phyloP scores from a whole-genome alignment of 2,888 invertebrate genomes.

The Aproaerema taeniolella region DNA sequence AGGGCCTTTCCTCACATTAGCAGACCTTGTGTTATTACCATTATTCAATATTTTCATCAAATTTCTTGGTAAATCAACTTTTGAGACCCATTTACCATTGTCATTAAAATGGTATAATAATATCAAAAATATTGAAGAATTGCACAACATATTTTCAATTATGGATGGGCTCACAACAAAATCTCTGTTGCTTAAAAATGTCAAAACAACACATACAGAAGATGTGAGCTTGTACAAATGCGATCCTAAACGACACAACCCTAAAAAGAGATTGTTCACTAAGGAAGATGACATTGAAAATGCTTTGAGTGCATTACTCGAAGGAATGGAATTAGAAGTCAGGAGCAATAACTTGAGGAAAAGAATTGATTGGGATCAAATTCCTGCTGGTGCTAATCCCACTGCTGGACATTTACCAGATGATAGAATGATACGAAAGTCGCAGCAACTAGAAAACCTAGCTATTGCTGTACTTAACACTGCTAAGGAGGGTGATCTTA shows the following conservation, averaged over 20 bases:
- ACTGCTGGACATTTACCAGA: slow-evolving; percentile 87
- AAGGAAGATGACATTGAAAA: slow-evolving; percentile 85
- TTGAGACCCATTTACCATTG: slow-evolving; percentile 75
- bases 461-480: slow-evolving; percentile 85
- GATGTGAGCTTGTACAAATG: slow-evolving; percentile 86
- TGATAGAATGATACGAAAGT: slow-evolving; percentile 85
- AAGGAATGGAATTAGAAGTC: slow-evolving; percentile 59
- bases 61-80: slow-evolving; percentile 42
- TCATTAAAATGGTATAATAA: slow-evolving; percentile 80
- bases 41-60: slow-evolving; percentile 80
- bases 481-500: slow-evolving; percentile 80
- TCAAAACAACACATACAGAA: slow-evolving; percentile 64
- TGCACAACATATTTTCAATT: slow-evolving; percentile 27
- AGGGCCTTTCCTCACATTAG: slow-evolving; percentile 87
- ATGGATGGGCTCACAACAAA: slow-evolving; percentile 26
- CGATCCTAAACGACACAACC: slow-evolving; percentile 86
- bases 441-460: slow-evolving; percentile 91
- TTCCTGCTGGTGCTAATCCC: slow-evolving; percentile 87
- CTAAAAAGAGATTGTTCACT: slow-evolving; percentile 84
- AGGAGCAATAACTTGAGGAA: slow-evolving; percentile 35
- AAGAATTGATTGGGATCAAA: slow-evolving; percentile 80
- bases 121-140: slow-evolving; percentile 34
- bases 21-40: slow-evolving; percentile 88
- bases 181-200: slow-evolving; percentile 25
- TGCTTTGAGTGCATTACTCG: slow-evolving; percentile 62